Conservation (phyloP, 1,140 invertebrate genomes). For the Drosophila nigrodunni region DNA sequence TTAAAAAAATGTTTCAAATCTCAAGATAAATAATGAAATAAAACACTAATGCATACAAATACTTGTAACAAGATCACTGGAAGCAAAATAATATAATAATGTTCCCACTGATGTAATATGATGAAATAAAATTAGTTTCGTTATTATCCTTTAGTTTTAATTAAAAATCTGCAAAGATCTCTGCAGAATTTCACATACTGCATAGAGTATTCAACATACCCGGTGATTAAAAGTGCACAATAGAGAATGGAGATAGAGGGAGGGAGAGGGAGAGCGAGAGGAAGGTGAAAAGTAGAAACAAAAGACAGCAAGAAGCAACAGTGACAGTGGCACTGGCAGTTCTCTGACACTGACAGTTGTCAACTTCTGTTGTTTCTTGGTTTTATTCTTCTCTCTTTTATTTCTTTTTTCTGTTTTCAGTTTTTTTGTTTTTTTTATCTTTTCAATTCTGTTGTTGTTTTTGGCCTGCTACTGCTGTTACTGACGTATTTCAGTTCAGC, state of each 20-base stretch:
- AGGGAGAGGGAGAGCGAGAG: conserved; percentile 4
- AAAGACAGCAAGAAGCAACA: conserved; percentile 79
- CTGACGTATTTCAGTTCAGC: conserved; percentile 41
- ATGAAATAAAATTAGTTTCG: too few relatives aligned
- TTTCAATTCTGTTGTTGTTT: conserved; percentile 23
- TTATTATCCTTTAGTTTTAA: not conserved
- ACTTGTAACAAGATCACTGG: too few relatives aligned
- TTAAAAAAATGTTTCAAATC: too few relatives aligned
- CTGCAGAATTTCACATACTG: not conserved
- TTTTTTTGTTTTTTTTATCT: conserved; percentile 16
- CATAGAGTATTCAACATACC: not conserved
- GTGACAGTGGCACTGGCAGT: conserved; percentile 72
- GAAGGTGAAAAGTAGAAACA: conserved; percentile 53
- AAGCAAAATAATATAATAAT: too few relatives aligned
- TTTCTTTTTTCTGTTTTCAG: conserved; percentile 49
- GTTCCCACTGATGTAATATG: too few relatives aligned
- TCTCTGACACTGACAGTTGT: conserved; percentile 78
- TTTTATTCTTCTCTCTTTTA: conserved; percentile 57
- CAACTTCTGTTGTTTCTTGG: conserved; percentile 74
- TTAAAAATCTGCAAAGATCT: not conserved
- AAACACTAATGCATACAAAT: too few relatives aligned
- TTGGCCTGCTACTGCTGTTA: conserved; percentile 37
- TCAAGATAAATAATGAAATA: too few relatives aligned
- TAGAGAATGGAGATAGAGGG: conserved; percentile 19
- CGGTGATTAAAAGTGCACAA: not conserved